A percentile compares a stretch with the other conserved stretches of the same genome.
Conservation (phyloP, 1,140 invertebrate species). For the Drosophila kanapiae region DNA sequence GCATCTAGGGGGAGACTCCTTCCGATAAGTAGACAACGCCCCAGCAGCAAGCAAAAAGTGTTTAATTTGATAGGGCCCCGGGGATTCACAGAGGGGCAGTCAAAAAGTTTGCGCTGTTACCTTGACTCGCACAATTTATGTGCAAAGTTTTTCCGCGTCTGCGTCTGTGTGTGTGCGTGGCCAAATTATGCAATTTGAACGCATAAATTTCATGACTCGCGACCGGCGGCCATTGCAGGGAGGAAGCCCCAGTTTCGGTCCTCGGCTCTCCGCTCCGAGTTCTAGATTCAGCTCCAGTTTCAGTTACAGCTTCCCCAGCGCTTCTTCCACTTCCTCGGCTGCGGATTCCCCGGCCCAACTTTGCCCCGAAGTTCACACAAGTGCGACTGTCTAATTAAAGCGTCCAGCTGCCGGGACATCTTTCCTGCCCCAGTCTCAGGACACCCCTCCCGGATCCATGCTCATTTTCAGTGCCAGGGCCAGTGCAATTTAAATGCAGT, state of each 20-base stretch:
- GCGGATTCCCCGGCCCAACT: slow-evolving; percentile 37
- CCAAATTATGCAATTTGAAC: slow-evolving; percentile 81
- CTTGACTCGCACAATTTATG: slow-evolving; percentile 79
- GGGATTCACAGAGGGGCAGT: slow-evolving; percentile 42
- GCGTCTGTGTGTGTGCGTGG: slow-evolving; percentile 23
- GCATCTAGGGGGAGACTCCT: slow-evolving; percentile 21
- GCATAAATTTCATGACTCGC: slow-evolving; percentile 76
- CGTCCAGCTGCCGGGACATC: slow-evolving; percentile 61
- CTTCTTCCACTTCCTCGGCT: slow-evolving; percentile 16
- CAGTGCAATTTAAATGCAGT: slow-evolving; percentile 50
- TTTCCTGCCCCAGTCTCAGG: slow-evolving; percentile 39
- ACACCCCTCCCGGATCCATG: not conserved
- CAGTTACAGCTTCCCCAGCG: slow-evolving; percentile 7
- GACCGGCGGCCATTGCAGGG: slow-evolving; percentile 45
- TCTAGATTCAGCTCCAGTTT: slow-evolving; percentile 14
- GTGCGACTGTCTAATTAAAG: slow-evolving; percentile 78
- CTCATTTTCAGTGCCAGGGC: not conserved
- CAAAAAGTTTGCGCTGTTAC: slow-evolving; percentile 75
- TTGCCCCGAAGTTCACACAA: slow-evolving; percentile 51
- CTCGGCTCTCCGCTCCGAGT: not conserved
- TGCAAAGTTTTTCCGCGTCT: slow-evolving; percentile 62
- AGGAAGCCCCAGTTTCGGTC: slow-evolving; percentile 33
- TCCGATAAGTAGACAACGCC: slow-evolving; percentile 50
- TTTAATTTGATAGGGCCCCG: slow-evolving; percentile 71
- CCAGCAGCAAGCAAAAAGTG: slow-evolving; percentile 50